These are phyloP conservation scores for Achatina immaculata DNA, from an alignment of 1,140 invertebrate genomes.

Conservation along the genomic window DNA sequence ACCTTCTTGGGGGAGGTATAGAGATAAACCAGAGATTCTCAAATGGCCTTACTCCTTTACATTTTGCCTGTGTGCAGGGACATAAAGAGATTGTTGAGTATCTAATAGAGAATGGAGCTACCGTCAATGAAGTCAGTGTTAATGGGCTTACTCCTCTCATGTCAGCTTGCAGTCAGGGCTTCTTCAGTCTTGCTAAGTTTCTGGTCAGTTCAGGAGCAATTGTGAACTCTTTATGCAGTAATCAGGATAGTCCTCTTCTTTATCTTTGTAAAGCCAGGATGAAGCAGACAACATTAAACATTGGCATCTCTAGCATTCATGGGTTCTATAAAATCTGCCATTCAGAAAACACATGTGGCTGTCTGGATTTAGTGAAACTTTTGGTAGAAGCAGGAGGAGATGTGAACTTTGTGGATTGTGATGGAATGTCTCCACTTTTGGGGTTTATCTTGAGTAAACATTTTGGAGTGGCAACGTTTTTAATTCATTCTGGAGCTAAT, in stretches of 20 bases:
- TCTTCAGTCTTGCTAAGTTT: background rate
- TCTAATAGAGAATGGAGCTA: background rate
- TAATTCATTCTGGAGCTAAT: background rate
- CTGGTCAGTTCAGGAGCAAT: background rate
- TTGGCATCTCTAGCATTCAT: background rate
- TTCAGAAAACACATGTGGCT: background rate
- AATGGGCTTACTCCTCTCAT: background rate
- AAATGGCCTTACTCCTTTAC: background rate
- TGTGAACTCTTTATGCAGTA: background rate
- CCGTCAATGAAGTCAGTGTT: background rate
- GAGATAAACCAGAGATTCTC: background rate
- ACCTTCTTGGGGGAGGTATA: background rate
- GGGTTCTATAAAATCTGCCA: background rate
- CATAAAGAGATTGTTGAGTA: background rate
- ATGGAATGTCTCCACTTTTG: background rate
- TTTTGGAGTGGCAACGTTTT: background rate
- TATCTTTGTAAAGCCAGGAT: background rate
- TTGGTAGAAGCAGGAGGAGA: background rate
- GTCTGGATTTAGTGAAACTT: background rate
- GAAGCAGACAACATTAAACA: background rate
- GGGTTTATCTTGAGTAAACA: background rate
- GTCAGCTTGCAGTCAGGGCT: background rate
- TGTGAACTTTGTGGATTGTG: background rate
- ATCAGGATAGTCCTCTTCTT: background rate
- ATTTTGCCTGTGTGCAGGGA: background rate